phyloP scores from a whole-genome alignment of 2,888 invertebrate genomes.

The Phrixothrix hirtus region DNA sequence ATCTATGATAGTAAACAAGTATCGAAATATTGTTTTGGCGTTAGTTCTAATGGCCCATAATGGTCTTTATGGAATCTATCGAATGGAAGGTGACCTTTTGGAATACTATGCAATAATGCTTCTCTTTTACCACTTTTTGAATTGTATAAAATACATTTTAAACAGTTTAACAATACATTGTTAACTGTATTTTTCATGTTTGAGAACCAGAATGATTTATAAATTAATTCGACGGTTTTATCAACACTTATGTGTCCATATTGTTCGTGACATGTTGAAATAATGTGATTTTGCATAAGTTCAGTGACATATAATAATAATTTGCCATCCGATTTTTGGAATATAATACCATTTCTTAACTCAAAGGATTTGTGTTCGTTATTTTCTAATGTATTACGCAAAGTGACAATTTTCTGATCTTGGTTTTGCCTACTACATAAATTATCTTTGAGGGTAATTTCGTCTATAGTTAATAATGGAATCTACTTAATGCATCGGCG shows the following conservation, averaged over 20 bases:
- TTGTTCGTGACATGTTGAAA: constrained; percentile 24
- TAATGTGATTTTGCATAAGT: constrained; percentile 19
- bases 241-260: constrained; percentile 27
- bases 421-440: neutral
- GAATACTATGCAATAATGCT: too few relatives aligned
- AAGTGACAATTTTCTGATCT: neutral
- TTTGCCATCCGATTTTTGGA: constrained; percentile 14
- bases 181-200: too few relatives aligned
- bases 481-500: neutral
- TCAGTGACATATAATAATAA: constrained; percentile 30
- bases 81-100: too few relatives aligned
- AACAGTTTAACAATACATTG: too few relatives aligned
- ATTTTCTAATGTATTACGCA: constrained; percentile 8
- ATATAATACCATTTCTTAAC: constrained; percentile 28
- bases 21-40: too few relatives aligned
- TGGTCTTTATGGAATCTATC: too few relatives aligned
- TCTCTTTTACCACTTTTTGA: too few relatives aligned
- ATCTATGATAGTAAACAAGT: too few relatives aligned
- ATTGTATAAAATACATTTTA: too few relatives aligned
- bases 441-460: neutral
- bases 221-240: constrained; percentile 17
- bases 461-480: too few relatives aligned
- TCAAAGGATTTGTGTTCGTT: constrained; percentile 20
- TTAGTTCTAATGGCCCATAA: too few relatives aligned
- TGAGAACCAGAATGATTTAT: constrained; percentile 1